Conservation (phyloP, 2,888 invertebrate genomes). For the Nezara viridula region DNA sequence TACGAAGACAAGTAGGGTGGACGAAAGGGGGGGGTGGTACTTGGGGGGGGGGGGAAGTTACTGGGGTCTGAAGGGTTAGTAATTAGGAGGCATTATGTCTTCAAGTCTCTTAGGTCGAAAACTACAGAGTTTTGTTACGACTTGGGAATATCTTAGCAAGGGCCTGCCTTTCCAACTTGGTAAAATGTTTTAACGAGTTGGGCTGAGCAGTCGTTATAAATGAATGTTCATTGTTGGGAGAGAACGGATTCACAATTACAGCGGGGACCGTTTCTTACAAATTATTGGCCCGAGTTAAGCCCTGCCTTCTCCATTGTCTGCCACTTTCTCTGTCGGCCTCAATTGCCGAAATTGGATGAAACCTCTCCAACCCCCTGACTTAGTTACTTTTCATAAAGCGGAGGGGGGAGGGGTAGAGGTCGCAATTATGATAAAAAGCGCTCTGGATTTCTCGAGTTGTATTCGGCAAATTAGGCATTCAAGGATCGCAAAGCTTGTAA, state of each 20-base stretch:
- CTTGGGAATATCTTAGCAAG: constrained; percentile 55
- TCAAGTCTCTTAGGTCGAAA: constrained; percentile 36
- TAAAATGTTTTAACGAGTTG: constrained; percentile 58
- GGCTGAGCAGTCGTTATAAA: constrained; percentile 55
- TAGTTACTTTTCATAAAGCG: constrained; percentile 37
- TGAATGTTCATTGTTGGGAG: constrained; percentile 47
- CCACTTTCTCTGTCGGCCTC: constrained; percentile 7
- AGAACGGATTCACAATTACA: constrained; percentile 47
- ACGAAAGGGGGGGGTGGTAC: not conserved
- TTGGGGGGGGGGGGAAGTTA: no score
- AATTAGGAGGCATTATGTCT: constrained; percentile 56
- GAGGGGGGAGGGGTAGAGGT: not conserved
- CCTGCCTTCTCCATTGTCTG: constrained; percentile 29
- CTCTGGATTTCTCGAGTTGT: not conserved
- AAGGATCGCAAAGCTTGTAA: not conserved
- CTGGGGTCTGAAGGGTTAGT: constrained; percentile 36
- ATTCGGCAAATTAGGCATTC: not conserved
- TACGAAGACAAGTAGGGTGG: not conserved
- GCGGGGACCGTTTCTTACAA: constrained; percentile 47
- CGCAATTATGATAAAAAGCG: constrained; percentile 24
- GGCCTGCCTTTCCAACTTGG: not conserved
- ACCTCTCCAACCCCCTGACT: constrained; percentile 51
- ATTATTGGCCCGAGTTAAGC: constrained; percentile 43
- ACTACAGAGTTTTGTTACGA: constrained; percentile 57
- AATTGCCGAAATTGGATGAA: constrained; percentile 47